phyloP scores from a whole-genome alignment of 2,113 vertebrate species.

The Gobio gobio region DNA sequence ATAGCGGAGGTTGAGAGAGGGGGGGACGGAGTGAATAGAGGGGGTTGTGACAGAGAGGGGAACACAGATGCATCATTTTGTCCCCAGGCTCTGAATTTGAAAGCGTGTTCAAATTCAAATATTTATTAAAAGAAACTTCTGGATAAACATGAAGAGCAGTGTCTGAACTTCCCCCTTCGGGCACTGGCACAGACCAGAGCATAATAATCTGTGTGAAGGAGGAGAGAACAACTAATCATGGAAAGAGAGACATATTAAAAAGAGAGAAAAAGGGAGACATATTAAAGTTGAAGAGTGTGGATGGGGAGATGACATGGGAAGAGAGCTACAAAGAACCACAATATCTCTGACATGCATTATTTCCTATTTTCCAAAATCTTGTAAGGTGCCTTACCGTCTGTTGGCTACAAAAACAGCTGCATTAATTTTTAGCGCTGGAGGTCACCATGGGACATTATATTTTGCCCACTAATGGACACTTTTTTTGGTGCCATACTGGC shows the following conservation, averaged over 20 bases:
- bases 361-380: conserved; percentile 2
- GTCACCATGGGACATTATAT: neutral
- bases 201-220: conserved; percentile 69
- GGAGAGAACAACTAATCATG: conserved; percentile 47
- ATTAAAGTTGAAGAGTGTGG: neutral
- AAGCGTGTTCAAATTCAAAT: conserved; percentile 80
- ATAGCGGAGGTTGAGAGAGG: conserved; percentile 58
- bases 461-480: neutral
- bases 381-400: neutral
- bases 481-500: neutral
- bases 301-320: neutral
- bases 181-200: conserved; percentile 67
- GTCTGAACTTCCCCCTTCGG: conserved; percentile 63
- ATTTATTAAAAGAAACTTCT: conserved; percentile 80
- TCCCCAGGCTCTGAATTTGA: conserved; percentile 74
- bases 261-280: neutral
- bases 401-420: neutral
- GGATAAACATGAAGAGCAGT: conserved; percentile 75
- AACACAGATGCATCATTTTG: conserved; percentile 71
- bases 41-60: conserved; percentile 1
- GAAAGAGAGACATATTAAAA: conserved; percentile 5
- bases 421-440: neutral
- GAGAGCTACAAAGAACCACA: neutral
- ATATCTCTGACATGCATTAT: conserved; percentile 16
- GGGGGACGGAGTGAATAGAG: conserved; percentile 40